Base-by-base conservation (phyloP, 2,888 invertebrate species). In the Hirtodrosophila trivittata region DNA sequence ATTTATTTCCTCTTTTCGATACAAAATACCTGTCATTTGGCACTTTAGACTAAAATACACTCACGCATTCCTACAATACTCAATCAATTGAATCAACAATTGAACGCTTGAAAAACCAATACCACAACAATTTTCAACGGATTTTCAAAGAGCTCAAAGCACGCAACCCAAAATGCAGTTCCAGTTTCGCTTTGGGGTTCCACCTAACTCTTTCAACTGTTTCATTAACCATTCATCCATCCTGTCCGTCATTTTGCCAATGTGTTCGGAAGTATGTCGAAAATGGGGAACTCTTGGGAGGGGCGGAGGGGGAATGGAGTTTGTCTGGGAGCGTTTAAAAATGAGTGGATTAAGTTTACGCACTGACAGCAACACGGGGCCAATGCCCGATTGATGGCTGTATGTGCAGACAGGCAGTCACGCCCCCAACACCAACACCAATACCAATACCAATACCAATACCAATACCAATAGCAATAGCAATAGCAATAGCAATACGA, bases 311-410 rank as follows among this genome's bases (percentile, higher is more conserved):
- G 13, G 12, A 4, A 35, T 25, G 6, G 3, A 9, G 10, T 26
- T 13, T 30, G 43, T 45, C 56, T 51, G 64, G 21, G 13, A 28
- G 55, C 13, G 33, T 43, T 75, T 54, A 38, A 58, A 64, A 73
- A 21, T 43, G 39, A 26, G 14, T 33, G 57, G 65, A 55, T 75
- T 58, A 51, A 37, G 55, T 58, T 66, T 41, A 71, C 66, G 66
- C 66, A 62, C 50, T 62, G 50, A 68, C 69, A 68, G 69, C 54
- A 33, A 28, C 41, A 46, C 8, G 8, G 47, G 33, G 32, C 42
- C 47, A 50, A 51, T 56, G 38, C 21, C 51, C 52, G 33, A 33
- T 49, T 37, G 49, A 51, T 39, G 50, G 25, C 13, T 37, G 30
- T 47, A 54, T 51, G 42, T 54, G 59, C 26, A 51, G 37, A 71